phyloP scores from a whole-genome alignment of 2,888 invertebrate species.

The Cheilosia pagana region DNA sequence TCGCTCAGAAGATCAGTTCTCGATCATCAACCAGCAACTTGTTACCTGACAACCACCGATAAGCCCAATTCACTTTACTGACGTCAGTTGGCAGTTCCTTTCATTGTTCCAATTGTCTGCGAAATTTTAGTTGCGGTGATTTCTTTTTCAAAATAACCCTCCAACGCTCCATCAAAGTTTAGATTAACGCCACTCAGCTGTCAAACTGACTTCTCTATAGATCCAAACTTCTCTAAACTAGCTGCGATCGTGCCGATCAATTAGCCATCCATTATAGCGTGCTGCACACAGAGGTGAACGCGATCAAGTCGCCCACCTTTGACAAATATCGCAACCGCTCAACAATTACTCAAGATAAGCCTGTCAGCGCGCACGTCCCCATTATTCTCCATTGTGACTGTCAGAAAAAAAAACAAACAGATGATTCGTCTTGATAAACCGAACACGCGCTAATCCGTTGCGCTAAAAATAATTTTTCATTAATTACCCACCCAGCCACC shows the following conservation, averaged over 20 bases:
- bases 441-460: slow-evolving; percentile 24
- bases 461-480: slow-evolving; percentile 36
- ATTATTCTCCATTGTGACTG: slow-evolving; percentile 50
- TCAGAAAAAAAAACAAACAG: slow-evolving; percentile 1
- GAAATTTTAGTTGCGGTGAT: too few relatives aligned
- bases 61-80: too few relatives aligned
- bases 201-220: background rate
- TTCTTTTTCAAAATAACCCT: background rate
- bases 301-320: slow-evolving; percentile 20
- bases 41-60: too few relatives aligned
- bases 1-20: too few relatives aligned
- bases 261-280: slow-evolving; percentile 33
- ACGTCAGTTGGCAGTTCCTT: too few relatives aligned
- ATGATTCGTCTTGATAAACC: slow-evolving; percentile 42
- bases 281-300: background rate
- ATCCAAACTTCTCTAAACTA: slow-evolving; percentile 8
- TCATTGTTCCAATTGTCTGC: too few relatives aligned
- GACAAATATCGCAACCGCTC: slow-evolving; percentile 34
- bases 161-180: slow-evolving; percentile 44
- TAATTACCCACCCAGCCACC: slow-evolving; percentile 6
- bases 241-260: slow-evolving; percentile 9
- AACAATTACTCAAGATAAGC: slow-evolving; percentile 60
- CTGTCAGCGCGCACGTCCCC: slow-evolving; percentile 34
- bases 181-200: slow-evolving; percentile 36
- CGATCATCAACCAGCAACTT: too few relatives aligned